Percentiles rank a stretch among this genome's conserved stretches.
Evolutionary conservation across 2,113 vertebrate genomes (phyloP).

Genomic region (Nibea coibor): DNA sequence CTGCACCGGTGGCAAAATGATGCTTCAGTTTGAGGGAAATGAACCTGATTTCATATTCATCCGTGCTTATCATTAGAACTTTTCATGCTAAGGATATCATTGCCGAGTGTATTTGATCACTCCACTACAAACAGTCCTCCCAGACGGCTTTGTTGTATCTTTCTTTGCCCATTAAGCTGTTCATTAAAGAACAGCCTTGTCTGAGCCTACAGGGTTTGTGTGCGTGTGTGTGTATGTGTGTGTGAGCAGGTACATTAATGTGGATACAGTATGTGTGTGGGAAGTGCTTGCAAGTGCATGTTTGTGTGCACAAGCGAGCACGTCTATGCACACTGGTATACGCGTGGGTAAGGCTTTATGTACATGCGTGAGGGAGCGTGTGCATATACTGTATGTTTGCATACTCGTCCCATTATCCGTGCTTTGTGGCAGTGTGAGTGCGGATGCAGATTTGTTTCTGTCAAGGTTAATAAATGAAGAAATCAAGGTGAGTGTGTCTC

Average conservation of each 20-base stretch:
- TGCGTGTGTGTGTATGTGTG: background rate
- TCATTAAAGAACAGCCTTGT: slow-evolving; percentile 76
- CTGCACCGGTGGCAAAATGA: slow-evolving; percentile 49
- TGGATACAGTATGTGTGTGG: slow-evolving; percentile 5
- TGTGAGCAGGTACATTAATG: background rate
- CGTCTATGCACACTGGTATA: slow-evolving; percentile 34
- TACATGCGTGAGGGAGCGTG: slow-evolving; percentile 22
- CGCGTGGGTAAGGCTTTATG: slow-evolving; percentile 18
- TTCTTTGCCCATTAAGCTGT: slow-evolving; percentile 75
- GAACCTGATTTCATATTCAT: slow-evolving; percentile 68
- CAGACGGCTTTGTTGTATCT: slow-evolving; percentile 76
- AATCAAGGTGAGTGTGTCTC: slow-evolving; percentile 80
- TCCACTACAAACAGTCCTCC: slow-evolving; percentile 74
- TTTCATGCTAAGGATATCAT: slow-evolving; percentile 65
- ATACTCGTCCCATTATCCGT: slow-evolving; percentile 63
- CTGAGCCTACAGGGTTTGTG: slow-evolving; percentile 65
- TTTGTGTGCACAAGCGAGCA: background rate
- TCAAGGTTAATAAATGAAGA: slow-evolving; percentile 84
- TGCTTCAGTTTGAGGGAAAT: slow-evolving; percentile 61
- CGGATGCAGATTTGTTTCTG: slow-evolving; percentile 77
- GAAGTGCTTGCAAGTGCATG: background rate
- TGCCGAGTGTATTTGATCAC: slow-evolving; percentile 72
- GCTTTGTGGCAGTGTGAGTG: slow-evolving; percentile 58
- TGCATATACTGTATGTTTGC: slow-evolving; percentile 59
- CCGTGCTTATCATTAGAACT: slow-evolving; percentile 60